These are phyloP conservation scores for Sciurus niger DNA, from an alignment of 2,113 vertebrate species.

Conservation along the genomic window DNA sequence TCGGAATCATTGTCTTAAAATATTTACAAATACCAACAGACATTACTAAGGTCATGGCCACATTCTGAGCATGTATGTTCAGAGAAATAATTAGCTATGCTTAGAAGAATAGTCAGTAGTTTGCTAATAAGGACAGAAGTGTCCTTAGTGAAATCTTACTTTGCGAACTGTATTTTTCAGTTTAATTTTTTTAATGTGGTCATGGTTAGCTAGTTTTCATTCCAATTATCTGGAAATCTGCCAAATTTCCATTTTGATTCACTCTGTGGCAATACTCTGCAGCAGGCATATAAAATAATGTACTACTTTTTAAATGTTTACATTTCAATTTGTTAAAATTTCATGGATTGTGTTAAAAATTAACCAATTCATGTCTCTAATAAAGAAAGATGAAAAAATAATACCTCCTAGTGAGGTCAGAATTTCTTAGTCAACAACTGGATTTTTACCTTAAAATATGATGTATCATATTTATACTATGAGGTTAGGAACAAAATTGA, in stretches of 20 bases:
- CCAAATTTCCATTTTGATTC: slow-evolving; percentile 45
- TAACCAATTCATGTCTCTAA: not conserved
- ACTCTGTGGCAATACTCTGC: not conserved
- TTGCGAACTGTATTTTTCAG: not conserved
- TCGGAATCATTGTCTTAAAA: slow-evolving; percentile 37
- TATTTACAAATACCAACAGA: slow-evolving; percentile 31
- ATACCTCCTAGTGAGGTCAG: not conserved
- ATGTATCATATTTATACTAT: not conserved
- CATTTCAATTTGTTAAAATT: slow-evolving; percentile 41
- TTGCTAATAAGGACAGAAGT: not conserved
- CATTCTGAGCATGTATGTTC: not conserved
- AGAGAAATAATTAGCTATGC: slow-evolving; percentile 38
- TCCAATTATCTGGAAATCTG: slow-evolving; percentile 9
- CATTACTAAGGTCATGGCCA: not conserved
- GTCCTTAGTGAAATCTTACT: slow-evolving; percentile 28
- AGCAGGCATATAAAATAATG: not conserved
- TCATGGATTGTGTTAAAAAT: slow-evolving; percentile 40
- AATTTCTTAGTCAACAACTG: slow-evolving; percentile 28
- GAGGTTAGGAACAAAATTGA: slow-evolving; percentile 19
- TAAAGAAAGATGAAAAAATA: slow-evolving; percentile 38
- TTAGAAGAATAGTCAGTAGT: not conserved
- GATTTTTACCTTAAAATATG: not conserved
- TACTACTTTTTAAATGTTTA: not conserved
- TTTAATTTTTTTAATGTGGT: not conserved
- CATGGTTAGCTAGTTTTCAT: not conserved